These are phyloP conservation scores for Platalea minor DNA, from an alignment of 2,797 vertebrate species.

Conservation along the genomic window DNA sequence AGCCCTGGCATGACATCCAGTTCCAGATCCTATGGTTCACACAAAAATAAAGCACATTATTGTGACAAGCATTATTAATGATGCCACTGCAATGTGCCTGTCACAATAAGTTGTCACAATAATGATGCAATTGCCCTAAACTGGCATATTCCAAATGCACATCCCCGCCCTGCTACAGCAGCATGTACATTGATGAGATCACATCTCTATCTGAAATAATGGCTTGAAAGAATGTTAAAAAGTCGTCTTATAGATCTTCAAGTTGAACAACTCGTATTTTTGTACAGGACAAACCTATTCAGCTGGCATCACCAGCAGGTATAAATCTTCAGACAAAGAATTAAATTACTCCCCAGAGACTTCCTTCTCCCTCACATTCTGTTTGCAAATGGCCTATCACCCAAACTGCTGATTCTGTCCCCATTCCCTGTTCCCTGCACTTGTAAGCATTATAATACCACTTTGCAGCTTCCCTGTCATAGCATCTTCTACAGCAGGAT, in stretches of 20 bases:
- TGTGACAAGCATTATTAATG: neutral
- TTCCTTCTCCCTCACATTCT: neutral
- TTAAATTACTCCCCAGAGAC: neutral
- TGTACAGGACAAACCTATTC: neutral
- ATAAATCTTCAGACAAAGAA: neutral
- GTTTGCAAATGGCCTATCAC: conserved; percentile 29
- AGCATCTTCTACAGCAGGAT: neutral
- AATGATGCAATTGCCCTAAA: neutral
- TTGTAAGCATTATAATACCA: neutral
- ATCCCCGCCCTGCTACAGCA: neutral
- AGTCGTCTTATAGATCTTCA: neutral
- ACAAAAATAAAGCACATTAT: neutral
- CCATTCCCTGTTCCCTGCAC: neutral
- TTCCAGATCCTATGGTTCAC: neutral
- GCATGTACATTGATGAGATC: neutral
- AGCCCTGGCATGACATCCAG: neutral
- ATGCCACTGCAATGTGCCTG: neutral
- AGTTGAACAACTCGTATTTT: neutral
- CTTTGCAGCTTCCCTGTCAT: neutral
- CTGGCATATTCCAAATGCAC: neutral
- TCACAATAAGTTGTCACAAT: neutral
- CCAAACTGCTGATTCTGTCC: neutral
- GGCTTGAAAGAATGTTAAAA: neutral
- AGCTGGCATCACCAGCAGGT: neutral
- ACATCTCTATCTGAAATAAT: neutral